phyloP scores from a whole-genome alignment of 2,113 vertebrate species.

The Cricetomys ansorgei region DNA sequence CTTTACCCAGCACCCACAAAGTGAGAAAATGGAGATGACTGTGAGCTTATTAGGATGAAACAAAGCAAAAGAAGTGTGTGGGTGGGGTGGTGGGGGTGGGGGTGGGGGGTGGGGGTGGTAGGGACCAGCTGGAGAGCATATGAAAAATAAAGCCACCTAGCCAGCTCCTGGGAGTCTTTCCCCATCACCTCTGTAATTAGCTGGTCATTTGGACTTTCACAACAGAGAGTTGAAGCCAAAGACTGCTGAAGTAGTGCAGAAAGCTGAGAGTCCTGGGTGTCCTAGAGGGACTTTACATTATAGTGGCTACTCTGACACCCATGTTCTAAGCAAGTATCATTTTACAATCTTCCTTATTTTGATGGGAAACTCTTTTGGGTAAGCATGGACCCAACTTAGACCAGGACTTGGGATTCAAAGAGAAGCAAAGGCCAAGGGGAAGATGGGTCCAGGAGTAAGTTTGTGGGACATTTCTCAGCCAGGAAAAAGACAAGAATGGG shows the following conservation, averaged over 20 bases:
- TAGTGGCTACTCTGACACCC: not conserved
- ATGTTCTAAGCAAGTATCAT: not conserved
- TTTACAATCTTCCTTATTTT: not conserved
- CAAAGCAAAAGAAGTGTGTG: conserved; percentile 7
- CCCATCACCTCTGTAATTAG: conserved; percentile 9
- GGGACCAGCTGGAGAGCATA: not conserved
- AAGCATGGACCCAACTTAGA: not conserved
- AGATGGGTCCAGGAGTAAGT: not conserved
- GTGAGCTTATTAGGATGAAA: not conserved
- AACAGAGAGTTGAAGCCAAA: not conserved
- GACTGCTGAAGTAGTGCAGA: not conserved
- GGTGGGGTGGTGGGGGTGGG: no score
- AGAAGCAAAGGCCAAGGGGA: conserved; percentile 21
- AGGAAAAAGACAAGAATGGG: not conserved
- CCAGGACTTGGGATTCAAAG: not conserved
- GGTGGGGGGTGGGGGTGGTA: no score
- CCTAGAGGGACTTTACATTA: not conserved
- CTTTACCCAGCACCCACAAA: conserved; percentile 8
- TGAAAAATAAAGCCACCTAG: conserved; percentile 29
- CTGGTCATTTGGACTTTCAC: conserved; percentile 7
- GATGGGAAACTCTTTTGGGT: conserved; percentile 11
- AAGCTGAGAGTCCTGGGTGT: not conserved
- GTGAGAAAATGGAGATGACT: not conserved
- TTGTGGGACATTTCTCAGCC: not conserved
- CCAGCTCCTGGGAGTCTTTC: not conserved